Evolutionary conservation across 1,140 invertebrate genomes (phyloP).

Genomic region (Musca domestica): DNA sequence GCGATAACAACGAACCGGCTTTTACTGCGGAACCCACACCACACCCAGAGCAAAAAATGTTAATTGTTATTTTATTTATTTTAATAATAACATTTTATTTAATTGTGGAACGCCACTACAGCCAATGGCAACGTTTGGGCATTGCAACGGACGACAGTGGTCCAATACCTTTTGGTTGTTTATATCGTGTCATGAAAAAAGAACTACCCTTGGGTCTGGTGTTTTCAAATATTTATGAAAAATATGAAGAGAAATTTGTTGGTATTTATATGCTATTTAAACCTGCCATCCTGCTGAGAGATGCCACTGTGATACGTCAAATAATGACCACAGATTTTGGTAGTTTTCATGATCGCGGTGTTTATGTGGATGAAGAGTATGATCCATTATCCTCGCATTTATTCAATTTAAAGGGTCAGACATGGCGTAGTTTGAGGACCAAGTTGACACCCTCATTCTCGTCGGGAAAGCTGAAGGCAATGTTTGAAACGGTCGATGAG

Average conservation of each 20-base stretch:
- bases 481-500: slow-evolving; percentile 56
- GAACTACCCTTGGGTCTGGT: slow-evolving; percentile 33
- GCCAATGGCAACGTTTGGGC: slow-evolving; percentile 37
- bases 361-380: slow-evolving; percentile 49
- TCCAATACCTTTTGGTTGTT: slow-evolving; percentile 37
- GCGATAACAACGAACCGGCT: no score
- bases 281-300: slow-evolving; percentile 54
- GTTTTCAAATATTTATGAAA: slow-evolving; percentile 37
- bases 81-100: no score
- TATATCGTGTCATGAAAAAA: slow-evolving; percentile 30
- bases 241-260: slow-evolving; percentile 30
- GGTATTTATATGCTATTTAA: slow-evolving; percentile 49
- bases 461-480: slow-evolving; percentile 59
- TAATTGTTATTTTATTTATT: no score
- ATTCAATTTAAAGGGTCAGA: slow-evolving; percentile 54
- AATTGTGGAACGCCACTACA: slow-evolving; percentile 27
- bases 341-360: slow-evolving; percentile 53
- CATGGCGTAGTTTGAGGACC: slow-evolving; percentile 57
- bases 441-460: slow-evolving; percentile 61
- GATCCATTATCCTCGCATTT: slow-evolving; percentile 51
- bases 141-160: slow-evolving; percentile 32
- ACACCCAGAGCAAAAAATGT: no score
- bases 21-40: no score
- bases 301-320: slow-evolving; percentile 54
- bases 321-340: slow-evolving; percentile 55